Evolutionary conservation across 2,888 invertebrate species (phyloP).

Genomic region (Corbicula japonica): DNA sequence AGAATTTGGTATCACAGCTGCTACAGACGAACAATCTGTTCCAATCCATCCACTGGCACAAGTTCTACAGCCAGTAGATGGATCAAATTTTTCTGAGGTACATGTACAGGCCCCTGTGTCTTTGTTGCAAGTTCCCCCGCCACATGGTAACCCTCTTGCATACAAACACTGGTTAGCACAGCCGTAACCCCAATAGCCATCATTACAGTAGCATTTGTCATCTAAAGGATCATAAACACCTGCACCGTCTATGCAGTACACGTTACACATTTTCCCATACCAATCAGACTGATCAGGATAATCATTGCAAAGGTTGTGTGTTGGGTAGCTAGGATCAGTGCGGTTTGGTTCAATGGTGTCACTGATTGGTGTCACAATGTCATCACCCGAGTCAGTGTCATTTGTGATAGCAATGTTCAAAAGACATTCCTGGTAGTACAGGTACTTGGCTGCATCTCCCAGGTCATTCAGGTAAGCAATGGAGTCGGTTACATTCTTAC

Average conservation of each 20-base stretch:
- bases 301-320: conserved; percentile 41
- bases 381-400: conserved; percentile 21
- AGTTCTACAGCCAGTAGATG: conserved; percentile 59
- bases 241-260: conserved; percentile 63
- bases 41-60: conserved; percentile 77
- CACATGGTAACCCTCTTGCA: conserved; percentile 65
- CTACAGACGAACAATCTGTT: conserved; percentile 70
- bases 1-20: conserved; percentile 28
- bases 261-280: conserved; percentile 63
- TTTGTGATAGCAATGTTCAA: conserved; percentile 35
- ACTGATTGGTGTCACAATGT: conserved; percentile 39
- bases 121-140: conserved; percentile 67
- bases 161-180: conserved; percentile 70
- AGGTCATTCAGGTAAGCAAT: conserved; percentile 28
- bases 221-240: conserved; percentile 39
- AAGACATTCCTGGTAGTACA: conserved; percentile 45
- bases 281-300: conserved; percentile 54
- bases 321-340: conserved; percentile 38
- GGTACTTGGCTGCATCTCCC: conserved; percentile 40
- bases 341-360: conserved; percentile 51
- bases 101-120: conserved; percentile 71
- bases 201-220: conserved; percentile 67
- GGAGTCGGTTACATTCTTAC: conserved; percentile 35
- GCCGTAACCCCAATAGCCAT: conserved; percentile 70
- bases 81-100: conserved; percentile 63